These are phyloP conservation scores for Eupristina koningsbergeri DNA, from an alignment of 1,140 invertebrate species.

Conservation along the genomic window DNA sequence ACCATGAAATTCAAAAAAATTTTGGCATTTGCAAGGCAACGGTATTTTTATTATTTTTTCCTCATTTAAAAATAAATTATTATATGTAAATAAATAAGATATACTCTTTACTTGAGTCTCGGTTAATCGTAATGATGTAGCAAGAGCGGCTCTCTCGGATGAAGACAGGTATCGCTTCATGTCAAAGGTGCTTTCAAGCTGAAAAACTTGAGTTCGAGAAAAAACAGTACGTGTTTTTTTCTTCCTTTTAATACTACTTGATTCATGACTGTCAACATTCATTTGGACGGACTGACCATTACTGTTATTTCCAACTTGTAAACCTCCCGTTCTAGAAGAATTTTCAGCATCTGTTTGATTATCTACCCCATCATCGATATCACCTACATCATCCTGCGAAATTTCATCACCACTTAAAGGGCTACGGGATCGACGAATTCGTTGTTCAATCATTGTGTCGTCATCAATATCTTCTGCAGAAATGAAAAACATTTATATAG, in stretches of 20 bases:
- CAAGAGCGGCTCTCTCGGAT: constrained; percentile 94
- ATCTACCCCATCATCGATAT: constrained; percentile 72
- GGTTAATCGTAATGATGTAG: constrained; percentile 93
- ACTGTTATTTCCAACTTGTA: constrained; percentile 72
- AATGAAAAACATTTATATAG: neutral
- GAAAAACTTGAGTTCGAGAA: constrained; percentile 94
- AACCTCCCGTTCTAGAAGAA: constrained; percentile 66
- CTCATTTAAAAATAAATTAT: neutral
- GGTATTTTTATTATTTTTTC: no score
- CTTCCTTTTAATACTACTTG: constrained; percentile 84
- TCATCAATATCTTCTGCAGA: constrained; percentile 70
- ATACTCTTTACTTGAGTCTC: constrained; percentile 86
- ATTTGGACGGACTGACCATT: constrained; percentile 60
- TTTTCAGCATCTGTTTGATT: constrained; percentile 78
- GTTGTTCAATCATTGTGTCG: constrained; percentile 63
- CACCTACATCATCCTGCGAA: constrained; percentile 79
- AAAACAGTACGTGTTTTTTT: constrained; percentile 99
- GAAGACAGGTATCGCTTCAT: constrained; percentile 97
- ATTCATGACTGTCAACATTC: constrained; percentile 70
- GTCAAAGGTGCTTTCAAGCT: constrained; percentile 97
- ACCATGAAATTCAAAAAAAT: no score
- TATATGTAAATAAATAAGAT: neutral
- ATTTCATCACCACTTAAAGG: constrained; percentile 77
- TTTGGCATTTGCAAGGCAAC: no score
- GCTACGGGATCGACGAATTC: constrained; percentile 64